Conservation (phyloP, 2,113 vertebrate genomes). For the Muntiacus reevesi region DNA sequence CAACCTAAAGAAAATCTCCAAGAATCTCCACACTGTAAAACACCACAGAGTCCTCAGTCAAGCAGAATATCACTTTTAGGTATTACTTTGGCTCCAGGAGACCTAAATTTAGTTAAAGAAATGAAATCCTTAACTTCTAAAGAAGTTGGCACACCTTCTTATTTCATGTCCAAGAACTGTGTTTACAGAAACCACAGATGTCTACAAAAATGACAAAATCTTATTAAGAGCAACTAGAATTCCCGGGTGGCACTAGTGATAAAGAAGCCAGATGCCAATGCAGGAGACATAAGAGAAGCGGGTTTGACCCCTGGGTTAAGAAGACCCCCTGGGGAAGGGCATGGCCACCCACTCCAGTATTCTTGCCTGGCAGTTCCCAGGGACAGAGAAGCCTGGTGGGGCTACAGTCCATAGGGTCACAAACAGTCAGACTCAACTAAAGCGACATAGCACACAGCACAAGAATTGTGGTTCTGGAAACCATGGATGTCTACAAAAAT, state of each 20-base stretch:
- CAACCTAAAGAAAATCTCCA: neutral
- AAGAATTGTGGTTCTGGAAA: neutral
- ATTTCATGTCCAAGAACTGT: neutral
- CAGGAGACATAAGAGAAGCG: neutral
- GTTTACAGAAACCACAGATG: neutral
- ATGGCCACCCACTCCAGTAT: neutral
- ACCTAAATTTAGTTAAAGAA: neutral
- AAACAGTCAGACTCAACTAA: neutral
- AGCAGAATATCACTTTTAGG: neutral
- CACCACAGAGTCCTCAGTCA: too few relatives aligned
- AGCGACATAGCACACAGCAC: neutral
- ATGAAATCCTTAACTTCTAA: neutral
- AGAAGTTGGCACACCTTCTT: neutral
- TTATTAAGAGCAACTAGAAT: neutral
- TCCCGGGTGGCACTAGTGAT: neutral
- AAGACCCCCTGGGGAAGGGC: neutral
- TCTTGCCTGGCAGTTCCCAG: neutral
- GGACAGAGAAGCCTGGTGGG: neutral
- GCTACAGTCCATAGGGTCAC: neutral
- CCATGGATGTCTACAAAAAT: neutral
- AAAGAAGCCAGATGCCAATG: neutral
- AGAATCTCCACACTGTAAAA: neutral
- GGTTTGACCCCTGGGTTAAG: neutral
- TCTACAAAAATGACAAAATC: neutral
- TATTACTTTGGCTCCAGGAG: neutral